Percentiles rank a stretch among this genome's conserved stretches.
Conservation (phyloP, 1,140 invertebrate species). For the Scaptomyza graminum region DNA sequence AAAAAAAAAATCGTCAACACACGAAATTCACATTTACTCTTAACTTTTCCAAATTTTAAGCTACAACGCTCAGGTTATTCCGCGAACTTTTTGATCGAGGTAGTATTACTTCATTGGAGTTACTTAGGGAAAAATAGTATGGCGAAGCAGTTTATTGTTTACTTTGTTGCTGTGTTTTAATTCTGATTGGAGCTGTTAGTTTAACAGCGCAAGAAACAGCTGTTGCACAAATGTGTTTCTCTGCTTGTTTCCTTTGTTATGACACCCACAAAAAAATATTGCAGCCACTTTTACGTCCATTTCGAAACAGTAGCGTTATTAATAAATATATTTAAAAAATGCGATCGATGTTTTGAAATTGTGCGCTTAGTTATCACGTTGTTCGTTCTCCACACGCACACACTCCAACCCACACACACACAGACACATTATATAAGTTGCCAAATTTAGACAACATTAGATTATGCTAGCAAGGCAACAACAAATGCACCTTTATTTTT, state of each 20-base stretch:
- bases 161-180: slow-evolving; percentile 36
- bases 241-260: slow-evolving; percentile 27
- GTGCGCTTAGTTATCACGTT: background rate
- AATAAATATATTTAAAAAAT: background rate
- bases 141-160: slow-evolving; percentile 6
- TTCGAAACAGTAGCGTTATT: too few relatives aligned
- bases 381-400: slow-evolving; percentile 12
- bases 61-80: too few relatives aligned
- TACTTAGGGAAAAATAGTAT: background rate
- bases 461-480: slow-evolving; percentile 27
- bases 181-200: slow-evolving; percentile 54
- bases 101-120: too few relatives aligned
- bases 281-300: too few relatives aligned
- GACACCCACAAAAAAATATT: background rate
- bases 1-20: too few relatives aligned
- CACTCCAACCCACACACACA: slow-evolving; percentile 10
- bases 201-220: slow-evolving; percentile 49
- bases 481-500: slow-evolving; percentile 70
- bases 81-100: too few relatives aligned
- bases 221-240: slow-evolving; percentile 51
- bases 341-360: background rate
- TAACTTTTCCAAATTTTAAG: too few relatives aligned
- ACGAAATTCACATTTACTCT: too few relatives aligned
- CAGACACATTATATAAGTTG: slow-evolving; percentile 63
- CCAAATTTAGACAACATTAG: slow-evolving; percentile 58